Base-by-base conservation (phyloP, 2,113 vertebrate species). In the Apaloderma vittatum region DNA sequence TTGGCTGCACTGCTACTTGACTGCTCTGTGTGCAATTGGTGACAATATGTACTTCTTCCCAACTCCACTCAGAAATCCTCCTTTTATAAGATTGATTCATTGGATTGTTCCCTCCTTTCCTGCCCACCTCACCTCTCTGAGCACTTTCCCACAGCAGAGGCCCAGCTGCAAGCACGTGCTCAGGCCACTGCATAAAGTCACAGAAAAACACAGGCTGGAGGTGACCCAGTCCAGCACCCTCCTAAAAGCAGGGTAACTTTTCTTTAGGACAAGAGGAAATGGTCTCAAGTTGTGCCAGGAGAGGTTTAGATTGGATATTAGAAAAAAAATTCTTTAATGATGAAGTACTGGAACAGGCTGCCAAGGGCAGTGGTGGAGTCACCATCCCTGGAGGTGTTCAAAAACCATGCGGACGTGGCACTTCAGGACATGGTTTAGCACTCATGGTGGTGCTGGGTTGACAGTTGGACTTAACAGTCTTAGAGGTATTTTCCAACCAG, bases 21-120 rank as follows among this genome's bases (percentile, higher is more conserved):
- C 22, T 63, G 40, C 11, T 27, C 8, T 3, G 30, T 2, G 4
- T 34, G 55, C 74, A 71, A 6, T 4, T 26, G 29, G 90, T 62
- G 27, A 30, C 59, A 22, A 32, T 11, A 29, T 37, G 5, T 34
- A 22, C 3, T 61, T 0, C 51, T 58, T 58, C 55, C 34, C 43
- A 62, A 0, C 6, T 63, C 22, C 15, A 26, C 24, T 54, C 17
- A 48, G 73, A 51, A 80, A 71, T 43, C 22, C 43, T 71, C 43
- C 21, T 74, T 15, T 6, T 3, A 19, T 16, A 3, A 1, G 5
- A 30, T 9, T n/a, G 58, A 54, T 22, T n/a, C 9, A 11, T 11
- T 0, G 0, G 14, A 45, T 24, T 37, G 3, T 4, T 62, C 22
- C 13, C 30, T 52, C 30, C 74, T 46, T 36, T 8, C 48, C 36